Evolutionary conservation across 2,888 invertebrate genomes (phyloP).

Genomic region (Acanthoscelides obtectus): DNA sequence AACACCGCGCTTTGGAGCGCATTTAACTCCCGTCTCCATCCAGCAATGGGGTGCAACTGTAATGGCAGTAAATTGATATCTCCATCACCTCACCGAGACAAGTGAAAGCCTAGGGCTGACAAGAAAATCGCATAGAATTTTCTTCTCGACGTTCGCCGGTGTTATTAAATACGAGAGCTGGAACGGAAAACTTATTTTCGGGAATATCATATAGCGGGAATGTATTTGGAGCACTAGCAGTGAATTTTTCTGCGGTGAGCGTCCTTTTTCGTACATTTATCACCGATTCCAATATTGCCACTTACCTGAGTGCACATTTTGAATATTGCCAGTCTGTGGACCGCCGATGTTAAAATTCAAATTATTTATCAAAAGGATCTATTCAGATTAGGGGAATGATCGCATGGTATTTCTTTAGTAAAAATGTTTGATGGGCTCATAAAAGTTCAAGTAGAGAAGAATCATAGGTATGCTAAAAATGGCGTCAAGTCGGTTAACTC

Average conservation of each 20-base stretch:
- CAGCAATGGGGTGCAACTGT: conserved; percentile 4
- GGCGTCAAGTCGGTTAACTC: too few species aligned
- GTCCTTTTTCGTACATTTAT: not conserved
- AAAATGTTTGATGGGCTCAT: too few species aligned
- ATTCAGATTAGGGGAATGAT: too few species aligned
- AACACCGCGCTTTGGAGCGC: not conserved
- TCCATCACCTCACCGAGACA: conserved; percentile 10
- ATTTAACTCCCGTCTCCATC: not conserved
- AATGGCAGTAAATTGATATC: conserved; percentile 14
- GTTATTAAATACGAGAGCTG: not conserved
- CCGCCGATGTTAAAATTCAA: not conserved
- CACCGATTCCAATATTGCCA: not conserved
- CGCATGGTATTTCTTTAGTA: too few species aligned
- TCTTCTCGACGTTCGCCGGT: not conserved
- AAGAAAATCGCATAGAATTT: conserved; percentile 10
- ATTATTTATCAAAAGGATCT: not conserved
- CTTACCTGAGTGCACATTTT: not conserved
- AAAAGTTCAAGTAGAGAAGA: too few species aligned
- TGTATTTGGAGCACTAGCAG: not conserved
- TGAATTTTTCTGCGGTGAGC: not conserved
- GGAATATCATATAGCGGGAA: not conserved
- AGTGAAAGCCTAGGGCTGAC: conserved; percentile 14
- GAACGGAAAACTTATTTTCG: not conserved
- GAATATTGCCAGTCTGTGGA: not conserved
- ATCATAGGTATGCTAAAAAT: too few species aligned